Percentiles rank a stretch among this genome's conserved stretches.
These are phyloP conservation scores for Drosophila kambysellisi DNA, from an alignment of 2,888 invertebrate species.

Conservation along the genomic window DNA sequence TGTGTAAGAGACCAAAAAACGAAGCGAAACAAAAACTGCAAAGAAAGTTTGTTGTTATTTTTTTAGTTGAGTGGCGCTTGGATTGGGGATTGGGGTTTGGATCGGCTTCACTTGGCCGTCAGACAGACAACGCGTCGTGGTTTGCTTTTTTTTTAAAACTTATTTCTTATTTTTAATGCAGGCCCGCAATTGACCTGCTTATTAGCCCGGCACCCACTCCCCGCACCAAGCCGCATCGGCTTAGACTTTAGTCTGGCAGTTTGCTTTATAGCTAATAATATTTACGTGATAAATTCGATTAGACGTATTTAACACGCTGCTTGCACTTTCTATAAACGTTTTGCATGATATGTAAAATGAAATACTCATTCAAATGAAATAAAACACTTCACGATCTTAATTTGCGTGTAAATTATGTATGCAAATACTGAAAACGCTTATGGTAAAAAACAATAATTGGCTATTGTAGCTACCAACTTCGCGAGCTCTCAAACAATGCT, in stretches of 20 bases:
- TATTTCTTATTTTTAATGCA: conserved; percentile 58
- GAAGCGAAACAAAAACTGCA: conserved; percentile 50
- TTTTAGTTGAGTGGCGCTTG: conserved; percentile 50
- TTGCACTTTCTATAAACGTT: conserved; percentile 57
- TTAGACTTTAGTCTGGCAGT: conserved; percentile 35
- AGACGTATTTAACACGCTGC: conserved; percentile 44
- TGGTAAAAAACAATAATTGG: conserved; percentile 50
- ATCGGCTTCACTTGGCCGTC: conserved; percentile 44
- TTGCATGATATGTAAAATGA: conserved; percentile 25
- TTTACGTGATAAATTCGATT: conserved; percentile 67
- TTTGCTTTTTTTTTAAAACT: conserved; percentile 26
- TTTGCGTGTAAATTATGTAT: conserved; percentile 69
- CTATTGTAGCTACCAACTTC: conserved; percentile 35
- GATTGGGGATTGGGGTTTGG: conserved; percentile 45
- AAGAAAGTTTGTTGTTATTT: conserved; percentile 71
- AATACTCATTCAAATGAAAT: conserved; percentile 12
- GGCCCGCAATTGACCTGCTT: conserved; percentile 73
- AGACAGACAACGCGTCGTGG: conserved; percentile 7
- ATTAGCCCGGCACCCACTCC: conserved; percentile 47
- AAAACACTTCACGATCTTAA: conserved; percentile 10
- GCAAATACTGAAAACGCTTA: conserved; percentile 50
- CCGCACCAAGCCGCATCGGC: background rate
- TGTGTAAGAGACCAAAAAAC: conserved; percentile 29
- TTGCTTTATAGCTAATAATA: conserved; percentile 54
- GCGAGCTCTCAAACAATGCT: conserved; percentile 29